Conservation (phyloP, 2,113 vertebrate species). For the Melospiza georgiana region DNA sequence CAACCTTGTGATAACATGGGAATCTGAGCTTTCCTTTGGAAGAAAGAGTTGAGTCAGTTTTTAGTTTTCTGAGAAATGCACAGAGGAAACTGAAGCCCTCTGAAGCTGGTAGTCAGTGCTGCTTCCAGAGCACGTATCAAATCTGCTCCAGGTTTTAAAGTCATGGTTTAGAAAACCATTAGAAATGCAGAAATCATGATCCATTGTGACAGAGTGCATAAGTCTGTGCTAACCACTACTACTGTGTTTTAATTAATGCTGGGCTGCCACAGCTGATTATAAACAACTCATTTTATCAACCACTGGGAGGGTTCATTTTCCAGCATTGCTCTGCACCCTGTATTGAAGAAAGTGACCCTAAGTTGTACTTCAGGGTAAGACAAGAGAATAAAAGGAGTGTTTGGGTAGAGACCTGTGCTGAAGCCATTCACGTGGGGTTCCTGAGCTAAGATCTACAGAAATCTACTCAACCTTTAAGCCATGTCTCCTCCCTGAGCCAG, state of each 20-base stretch:
- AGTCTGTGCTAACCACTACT: background rate
- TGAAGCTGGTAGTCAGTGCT: background rate
- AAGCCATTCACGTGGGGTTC: background rate
- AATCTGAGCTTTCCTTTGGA: background rate
- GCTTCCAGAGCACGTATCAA: background rate
- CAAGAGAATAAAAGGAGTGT: background rate
- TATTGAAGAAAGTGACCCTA: background rate
- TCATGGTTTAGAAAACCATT: background rate
- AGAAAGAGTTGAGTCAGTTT: background rate
- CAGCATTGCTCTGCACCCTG: background rate
- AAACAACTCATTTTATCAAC: background rate
- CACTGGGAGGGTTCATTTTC: background rate
- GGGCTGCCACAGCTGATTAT: background rate
- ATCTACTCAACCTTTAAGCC: background rate
- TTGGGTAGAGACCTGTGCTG: background rate
- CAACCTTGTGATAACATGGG: background rate
- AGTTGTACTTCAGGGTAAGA: background rate
- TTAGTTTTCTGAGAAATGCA: background rate
- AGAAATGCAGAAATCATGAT: background rate
- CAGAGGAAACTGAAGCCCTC: background rate
- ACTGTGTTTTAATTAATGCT: background rate
- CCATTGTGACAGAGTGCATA: background rate
- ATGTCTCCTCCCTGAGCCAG: background rate
- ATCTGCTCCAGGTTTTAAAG: background rate
- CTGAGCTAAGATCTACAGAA: background rate